Conservation (phyloP, 2,888 invertebrate genomes). For the Boloria euphrosyne region DNA sequence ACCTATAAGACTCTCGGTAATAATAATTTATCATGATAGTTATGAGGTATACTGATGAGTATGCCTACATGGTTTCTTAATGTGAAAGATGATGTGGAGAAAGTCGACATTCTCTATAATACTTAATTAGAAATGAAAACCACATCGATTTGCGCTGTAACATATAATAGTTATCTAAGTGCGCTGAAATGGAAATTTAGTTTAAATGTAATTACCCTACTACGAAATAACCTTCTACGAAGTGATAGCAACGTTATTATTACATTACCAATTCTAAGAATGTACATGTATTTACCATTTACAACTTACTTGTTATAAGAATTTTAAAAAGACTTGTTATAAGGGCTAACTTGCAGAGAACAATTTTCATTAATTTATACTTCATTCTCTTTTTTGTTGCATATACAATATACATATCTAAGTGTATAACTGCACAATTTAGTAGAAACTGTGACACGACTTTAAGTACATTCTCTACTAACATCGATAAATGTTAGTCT, state of each 20-base stretch:
- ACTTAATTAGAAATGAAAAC: constrained; percentile 21
- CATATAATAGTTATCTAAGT: constrained; percentile 9
- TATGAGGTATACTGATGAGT: constrained; percentile 47
- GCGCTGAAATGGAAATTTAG: constrained; percentile 10
- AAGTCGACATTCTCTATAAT: constrained; percentile 21
- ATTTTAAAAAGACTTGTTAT: too few relatives aligned
- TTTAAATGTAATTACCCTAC: not conserved
- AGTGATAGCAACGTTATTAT: not conserved
- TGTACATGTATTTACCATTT: too few relatives aligned
- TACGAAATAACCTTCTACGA: not conserved
- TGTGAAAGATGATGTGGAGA: constrained; percentile 26
- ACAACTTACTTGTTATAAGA: too few relatives aligned
- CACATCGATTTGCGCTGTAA: constrained; percentile 14
- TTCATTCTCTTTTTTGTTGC: too few relatives aligned
- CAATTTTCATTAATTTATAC: too few relatives aligned
- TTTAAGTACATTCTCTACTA: too few relatives aligned
- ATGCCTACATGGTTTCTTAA: constrained; percentile 29
- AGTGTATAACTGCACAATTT: too few relatives aligned
- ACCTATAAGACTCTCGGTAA: constrained; percentile 49
- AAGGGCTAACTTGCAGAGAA: too few relatives aligned
- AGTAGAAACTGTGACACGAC: too few relatives aligned
- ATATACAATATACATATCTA: too few relatives aligned
- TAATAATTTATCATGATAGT: constrained; percentile 64
- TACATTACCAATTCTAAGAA: not conserved
- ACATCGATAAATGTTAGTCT: too few relatives aligned